These are phyloP conservation scores for Chelonoidis abingdonii DNA, from an alignment of 2,113 vertebrate species.

Conservation along the genomic window DNA sequence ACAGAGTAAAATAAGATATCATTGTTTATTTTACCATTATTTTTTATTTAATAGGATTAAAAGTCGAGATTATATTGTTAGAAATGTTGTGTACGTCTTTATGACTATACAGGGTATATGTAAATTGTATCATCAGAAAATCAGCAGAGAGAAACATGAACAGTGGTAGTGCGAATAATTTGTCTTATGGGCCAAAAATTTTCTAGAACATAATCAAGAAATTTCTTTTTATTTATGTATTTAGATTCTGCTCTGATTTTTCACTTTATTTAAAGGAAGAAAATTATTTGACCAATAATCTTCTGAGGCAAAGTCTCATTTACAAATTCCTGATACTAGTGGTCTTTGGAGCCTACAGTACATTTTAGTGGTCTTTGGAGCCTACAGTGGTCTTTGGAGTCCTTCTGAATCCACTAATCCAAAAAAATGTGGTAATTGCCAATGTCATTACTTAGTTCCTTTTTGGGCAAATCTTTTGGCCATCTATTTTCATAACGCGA, in stretches of 20 bases:
- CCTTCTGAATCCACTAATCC: conserved; percentile 21
- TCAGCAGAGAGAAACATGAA: conserved; percentile 47
- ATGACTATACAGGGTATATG: conserved; percentile 38
- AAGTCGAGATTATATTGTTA: conserved; percentile 54
- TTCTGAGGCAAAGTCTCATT: conserved; percentile 45
- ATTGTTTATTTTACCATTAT: conserved; percentile 21
- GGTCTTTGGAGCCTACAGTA: conserved; percentile 41
- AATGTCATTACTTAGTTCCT: conserved; percentile 44
- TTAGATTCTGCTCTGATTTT: not conserved
- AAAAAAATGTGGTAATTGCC: conserved; percentile 1
- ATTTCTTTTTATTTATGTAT: not conserved
- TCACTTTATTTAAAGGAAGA: not conserved
- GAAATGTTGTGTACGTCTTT: conserved; percentile 47
- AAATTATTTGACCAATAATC: not conserved
- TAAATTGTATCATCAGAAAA: conserved; percentile 41
- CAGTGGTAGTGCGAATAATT: conserved; percentile 31
- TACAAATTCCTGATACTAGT: conserved; percentile 19
- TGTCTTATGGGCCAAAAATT: not conserved
- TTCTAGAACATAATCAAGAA: not conserved
- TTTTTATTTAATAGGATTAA: conserved; percentile 51
- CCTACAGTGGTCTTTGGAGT: not conserved
- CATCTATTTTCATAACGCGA: conserved; percentile 49
- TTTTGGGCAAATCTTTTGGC: conserved; percentile 37
- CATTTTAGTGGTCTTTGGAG: conserved; percentile 51
- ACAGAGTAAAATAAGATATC: conserved; percentile 16